These are phyloP conservation scores for Daphoenositta chrysoptera DNA, from an alignment of 2,113 vertebrate species.

Conservation along the genomic window DNA sequence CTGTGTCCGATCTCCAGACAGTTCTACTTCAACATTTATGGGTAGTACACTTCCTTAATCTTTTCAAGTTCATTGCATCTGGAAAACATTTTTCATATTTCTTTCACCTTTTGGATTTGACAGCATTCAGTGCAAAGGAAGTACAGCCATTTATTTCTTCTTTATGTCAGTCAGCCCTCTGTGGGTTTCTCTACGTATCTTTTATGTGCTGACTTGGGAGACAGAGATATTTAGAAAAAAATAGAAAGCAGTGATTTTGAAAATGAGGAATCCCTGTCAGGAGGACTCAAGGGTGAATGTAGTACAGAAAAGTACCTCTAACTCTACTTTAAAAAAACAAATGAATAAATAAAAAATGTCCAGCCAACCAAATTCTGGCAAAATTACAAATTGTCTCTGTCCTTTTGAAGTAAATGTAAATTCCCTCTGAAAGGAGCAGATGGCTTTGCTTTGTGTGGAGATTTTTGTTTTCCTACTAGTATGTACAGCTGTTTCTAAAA, in stretches of 20 bases:
- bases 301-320: background rate
- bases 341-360: background rate
- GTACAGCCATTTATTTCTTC: background rate
- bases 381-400: background rate
- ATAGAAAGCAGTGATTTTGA: background rate
- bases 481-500: background rate
- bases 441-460: background rate
- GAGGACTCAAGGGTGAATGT: background rate
- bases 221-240: background rate
- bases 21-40: background rate
- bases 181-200: rapidly evolving
- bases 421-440: background rate
- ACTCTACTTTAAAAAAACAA: background rate
- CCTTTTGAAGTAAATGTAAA: background rate
- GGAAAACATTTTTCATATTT: background rate
- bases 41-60: background rate
- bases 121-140: background rate
- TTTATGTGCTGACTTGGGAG: background rate
- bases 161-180: background rate
- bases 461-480: background rate
- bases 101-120: background rate
- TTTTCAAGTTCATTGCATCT: background rate
- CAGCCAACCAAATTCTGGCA: background rate
- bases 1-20: background rate
- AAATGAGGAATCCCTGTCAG: background rate